Evolutionary conservation across 1,140 invertebrate species (phyloP), one percentile per base, ranked within the genome.

Genomic region (Drosophila arawakana): DNA sequence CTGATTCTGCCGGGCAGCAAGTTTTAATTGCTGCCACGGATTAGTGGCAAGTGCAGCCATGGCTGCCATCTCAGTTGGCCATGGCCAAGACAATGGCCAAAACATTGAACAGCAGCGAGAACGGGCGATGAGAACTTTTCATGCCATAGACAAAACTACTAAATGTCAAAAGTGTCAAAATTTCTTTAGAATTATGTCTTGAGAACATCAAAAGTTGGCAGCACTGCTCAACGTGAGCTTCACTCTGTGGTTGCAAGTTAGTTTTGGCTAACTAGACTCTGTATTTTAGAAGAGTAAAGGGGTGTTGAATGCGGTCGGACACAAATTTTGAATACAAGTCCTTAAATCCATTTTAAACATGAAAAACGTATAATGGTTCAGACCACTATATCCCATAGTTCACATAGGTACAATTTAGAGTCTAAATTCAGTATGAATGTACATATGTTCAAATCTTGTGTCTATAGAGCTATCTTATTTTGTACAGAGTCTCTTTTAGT

Each of bases 151-250:
- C 84, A 78, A 89, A 89, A 89, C 84, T 90, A 89, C 84, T 89
- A 89, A 89, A 89, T 90, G 84, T 89, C 84, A 90, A 90, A 84
- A 89, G 84, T 89, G 84, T 89, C 84, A 89, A 89, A 88, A 89
- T 78, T 54, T 90, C 84, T 81, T 67, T 76, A 66, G 84, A 90
- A 90, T 85, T 90, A 90, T 89, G 85, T 89, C 84, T 89, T 76
- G 71, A 82, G 78, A 84, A 88, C 85, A 88, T 88, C 84, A 89
- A 73, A 89, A 89, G 78, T 89, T 89, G 77, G 54, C 66, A 57
- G 73, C 41, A 60, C 72, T 82, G 57, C 68, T 65, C 35, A 43
- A 57, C 55, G 35, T 21, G 39, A 13, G 49, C 60, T 69, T 43
- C 69, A 39, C 15, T 50, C 44, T 60, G 44, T 50, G 30, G 13